Evolutionary conservation across 2,113 vertebrate species (phyloP).

Genomic region (Sander vitreus): DNA sequence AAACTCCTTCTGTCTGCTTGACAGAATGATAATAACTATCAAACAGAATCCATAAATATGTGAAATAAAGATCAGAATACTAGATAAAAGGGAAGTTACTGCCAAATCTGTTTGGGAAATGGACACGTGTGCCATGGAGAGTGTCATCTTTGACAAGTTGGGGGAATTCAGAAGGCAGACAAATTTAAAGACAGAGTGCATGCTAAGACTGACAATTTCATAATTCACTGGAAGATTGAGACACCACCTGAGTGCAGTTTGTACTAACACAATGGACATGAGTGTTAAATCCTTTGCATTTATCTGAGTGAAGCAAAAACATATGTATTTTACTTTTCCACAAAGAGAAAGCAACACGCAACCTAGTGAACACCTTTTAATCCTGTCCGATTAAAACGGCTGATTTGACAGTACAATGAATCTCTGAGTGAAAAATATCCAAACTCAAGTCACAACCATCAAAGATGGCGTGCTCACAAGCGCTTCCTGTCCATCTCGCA

Average conservation of each 20-base stretch:
- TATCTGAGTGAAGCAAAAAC: slow-evolving; percentile 25
- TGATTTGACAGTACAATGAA: slow-evolving; percentile 29
- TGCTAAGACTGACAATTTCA: slow-evolving; percentile 48
- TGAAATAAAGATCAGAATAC: slow-evolving; percentile 58
- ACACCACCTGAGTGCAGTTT: slow-evolving; percentile 17
- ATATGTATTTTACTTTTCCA: neutral
- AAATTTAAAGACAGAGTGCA: slow-evolving; percentile 39
- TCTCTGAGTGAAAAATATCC: slow-evolving; percentile 1
- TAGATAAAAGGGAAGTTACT: slow-evolving; percentile 47
- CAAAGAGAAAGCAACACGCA: slow-evolving; percentile 13
- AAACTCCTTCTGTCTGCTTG: slow-evolving; percentile 49
- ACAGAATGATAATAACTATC: slow-evolving; percentile 69
- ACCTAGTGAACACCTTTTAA: slow-evolving; percentile 15
- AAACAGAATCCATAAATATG: slow-evolving; percentile 68
- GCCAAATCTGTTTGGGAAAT: slow-evolving; percentile 27
- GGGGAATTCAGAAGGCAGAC: slow-evolving; percentile 26
- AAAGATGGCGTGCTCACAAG: neutral
- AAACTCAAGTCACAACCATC: slow-evolving; percentile 10
- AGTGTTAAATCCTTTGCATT: slow-evolving; percentile 14
- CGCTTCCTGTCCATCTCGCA: slow-evolving; percentile 35
- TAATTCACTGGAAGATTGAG: slow-evolving; percentile 50
- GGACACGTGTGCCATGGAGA: slow-evolving; percentile 30
- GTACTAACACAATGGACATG: slow-evolving; percentile 28
- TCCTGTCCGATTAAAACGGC: slow-evolving; percentile 17
- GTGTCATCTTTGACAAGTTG: slow-evolving; percentile 35